These are phyloP conservation scores for Liolophura sinensis DNA, from an alignment of 1,140 invertebrate genomes.

Conservation along the genomic window DNA sequence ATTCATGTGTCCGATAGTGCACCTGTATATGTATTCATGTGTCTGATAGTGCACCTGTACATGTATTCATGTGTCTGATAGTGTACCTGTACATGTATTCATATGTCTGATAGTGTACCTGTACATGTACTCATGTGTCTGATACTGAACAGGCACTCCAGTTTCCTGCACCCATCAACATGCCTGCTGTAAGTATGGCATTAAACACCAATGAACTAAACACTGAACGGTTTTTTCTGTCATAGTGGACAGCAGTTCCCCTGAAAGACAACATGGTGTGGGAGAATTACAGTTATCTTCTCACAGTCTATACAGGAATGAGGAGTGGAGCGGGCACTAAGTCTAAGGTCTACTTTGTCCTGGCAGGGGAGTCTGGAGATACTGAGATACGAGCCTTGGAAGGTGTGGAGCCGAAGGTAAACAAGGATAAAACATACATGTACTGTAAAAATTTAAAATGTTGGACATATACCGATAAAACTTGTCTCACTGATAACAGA, in stretches of 20 bases:
- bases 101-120: neutral
- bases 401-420: too few relatives aligned
- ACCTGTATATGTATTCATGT: too few relatives aligned
- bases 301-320: slow-evolving; percentile 47
- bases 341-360: slow-evolving; percentile 43
- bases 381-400: slow-evolving; percentile 28
- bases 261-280: slow-evolving; percentile 39
- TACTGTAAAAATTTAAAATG: too few relatives aligned
- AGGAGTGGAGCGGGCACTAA: slow-evolving; percentile 38
- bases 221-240: slow-evolving; percentile 3
- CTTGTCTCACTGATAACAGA: too few relatives aligned
- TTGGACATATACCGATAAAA: too few relatives aligned
- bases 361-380: slow-evolving; percentile 40
- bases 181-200: neutral
- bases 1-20: too few relatives aligned
- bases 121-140: neutral
- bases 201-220: neutral
- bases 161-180: too few relatives aligned
- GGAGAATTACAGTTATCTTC: slow-evolving; percentile 41
- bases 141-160: neutral
- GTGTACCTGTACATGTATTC: neutral
- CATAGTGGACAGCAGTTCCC: slow-evolving; percentile 40
- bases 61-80: too few relatives aligned
- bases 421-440: too few relatives aligned
- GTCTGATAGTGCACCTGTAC: too few relatives aligned